Evolutionary conservation across 2,888 invertebrate genomes (phyloP).

Genomic region (Cephus pygmeus): DNA sequence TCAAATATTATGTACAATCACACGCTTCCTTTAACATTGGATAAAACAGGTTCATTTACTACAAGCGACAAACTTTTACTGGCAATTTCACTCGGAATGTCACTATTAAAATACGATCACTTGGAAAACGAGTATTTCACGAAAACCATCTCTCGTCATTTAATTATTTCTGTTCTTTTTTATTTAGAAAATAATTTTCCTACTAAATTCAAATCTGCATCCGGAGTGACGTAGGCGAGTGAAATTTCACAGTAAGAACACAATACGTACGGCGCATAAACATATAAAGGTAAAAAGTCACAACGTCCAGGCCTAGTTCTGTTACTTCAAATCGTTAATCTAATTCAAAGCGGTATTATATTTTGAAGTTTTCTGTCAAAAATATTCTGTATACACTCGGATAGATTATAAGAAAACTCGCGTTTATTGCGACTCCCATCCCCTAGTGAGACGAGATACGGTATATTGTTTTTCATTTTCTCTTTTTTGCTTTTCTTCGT

Average conservation of each 20-base stretch:
- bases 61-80: constrained; percentile 41
- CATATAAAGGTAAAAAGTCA: constrained; percentile 51
- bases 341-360: constrained; percentile 41
- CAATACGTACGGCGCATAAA: constrained; percentile 42
- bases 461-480: background rate
- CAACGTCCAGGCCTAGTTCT: constrained; percentile 26
- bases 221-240: constrained; percentile 11
- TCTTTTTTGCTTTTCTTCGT: background rate
- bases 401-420: constrained; percentile 7
- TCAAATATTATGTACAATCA: constrained; percentile 56
- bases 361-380: constrained; percentile 44
- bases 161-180: background rate
- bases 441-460: background rate
- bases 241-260: constrained; percentile 25
- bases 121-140: constrained; percentile 12
- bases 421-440: background rate
- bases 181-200: constrained; percentile 25
- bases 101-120: constrained; percentile 1
- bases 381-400: constrained; percentile 48
- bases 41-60: constrained; percentile 44
- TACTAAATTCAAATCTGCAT: constrained; percentile 25
- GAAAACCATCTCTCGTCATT: background rate
- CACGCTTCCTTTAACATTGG: constrained; percentile 41
- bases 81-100: constrained; percentile 18
- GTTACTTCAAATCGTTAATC: constrained; percentile 15